Conservation (phyloP, 1,140 invertebrate genomes). For the Littorina saxatilis region DNA sequence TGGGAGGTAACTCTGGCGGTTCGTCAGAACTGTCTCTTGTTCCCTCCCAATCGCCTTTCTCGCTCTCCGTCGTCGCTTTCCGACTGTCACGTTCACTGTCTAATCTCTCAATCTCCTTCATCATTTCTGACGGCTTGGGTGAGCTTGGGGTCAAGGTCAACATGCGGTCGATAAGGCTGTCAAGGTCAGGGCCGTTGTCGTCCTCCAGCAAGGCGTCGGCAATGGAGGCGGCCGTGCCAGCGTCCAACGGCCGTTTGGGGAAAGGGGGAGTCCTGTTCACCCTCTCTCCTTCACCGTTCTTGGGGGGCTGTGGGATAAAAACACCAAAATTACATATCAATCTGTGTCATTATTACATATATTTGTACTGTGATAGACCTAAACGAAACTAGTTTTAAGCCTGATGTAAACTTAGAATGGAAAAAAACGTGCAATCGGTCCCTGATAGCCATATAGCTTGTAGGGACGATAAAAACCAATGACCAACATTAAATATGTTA, state of each 20-base stretch:
- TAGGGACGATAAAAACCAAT: no score
- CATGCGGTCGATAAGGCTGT: slow-evolving; percentile 64
- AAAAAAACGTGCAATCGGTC: no score
- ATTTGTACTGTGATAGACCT: no score
- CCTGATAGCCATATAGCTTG: no score
- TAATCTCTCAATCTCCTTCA: slow-evolving; percentile 26
- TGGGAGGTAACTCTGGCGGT: slow-evolving; percentile 71
- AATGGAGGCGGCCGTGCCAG: slow-evolving; percentile 1
- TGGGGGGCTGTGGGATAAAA: background rate
- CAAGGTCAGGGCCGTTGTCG: slow-evolving; percentile 65
- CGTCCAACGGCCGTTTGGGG: slow-evolving; percentile 8
- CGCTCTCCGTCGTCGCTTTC: background rate
- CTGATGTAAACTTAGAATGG: no score
- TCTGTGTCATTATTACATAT: no score
- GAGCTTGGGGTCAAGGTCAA: slow-evolving; percentile 64
- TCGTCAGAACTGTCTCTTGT: slow-evolving; percentile 39
- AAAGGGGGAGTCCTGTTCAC: background rate
- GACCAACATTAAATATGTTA: no score
- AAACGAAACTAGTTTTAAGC: no score
- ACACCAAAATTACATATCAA: background rate
- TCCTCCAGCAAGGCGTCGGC: slow-evolving; percentile 35
- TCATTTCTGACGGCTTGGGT: slow-evolving; percentile 47
- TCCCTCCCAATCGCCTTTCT: background rate
- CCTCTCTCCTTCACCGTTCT: background rate
- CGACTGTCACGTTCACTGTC: background rate